These are phyloP conservation scores for Ferrisia virgata DNA, from an alignment of 2,888 invertebrate genomes.

Conservation along the genomic window DNA sequence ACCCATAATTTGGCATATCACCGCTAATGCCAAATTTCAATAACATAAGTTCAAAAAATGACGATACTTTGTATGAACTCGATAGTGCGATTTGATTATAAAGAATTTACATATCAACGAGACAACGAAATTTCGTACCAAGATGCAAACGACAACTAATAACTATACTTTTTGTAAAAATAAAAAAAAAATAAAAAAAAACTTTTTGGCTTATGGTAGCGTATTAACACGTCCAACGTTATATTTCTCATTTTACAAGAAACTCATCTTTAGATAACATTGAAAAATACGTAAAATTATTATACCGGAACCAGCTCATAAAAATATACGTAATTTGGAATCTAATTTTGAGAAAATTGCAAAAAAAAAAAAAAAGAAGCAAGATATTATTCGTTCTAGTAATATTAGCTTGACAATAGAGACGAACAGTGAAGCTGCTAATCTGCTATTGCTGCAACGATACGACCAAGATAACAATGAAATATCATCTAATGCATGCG, in stretches of 20 bases:
- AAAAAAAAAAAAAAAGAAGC: no score
- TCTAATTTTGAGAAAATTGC: constrained; percentile 4
- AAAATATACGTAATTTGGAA: background rate
- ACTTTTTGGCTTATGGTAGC: background rate
- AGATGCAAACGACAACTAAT: background rate
- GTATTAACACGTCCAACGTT: background rate
- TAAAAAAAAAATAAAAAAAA: background rate
- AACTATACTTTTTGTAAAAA: background rate
- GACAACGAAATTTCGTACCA: background rate
- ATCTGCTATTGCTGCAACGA: no score
- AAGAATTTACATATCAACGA: background rate
- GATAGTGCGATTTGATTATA: background rate
- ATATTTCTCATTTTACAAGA: background rate
- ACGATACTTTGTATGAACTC: background rate
- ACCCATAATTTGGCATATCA: background rate
- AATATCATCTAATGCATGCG: background rate
- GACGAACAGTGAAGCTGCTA: background rate
- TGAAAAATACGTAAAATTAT: background rate
- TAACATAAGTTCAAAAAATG: background rate
- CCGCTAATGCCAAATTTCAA: background rate
- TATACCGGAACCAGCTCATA: background rate
- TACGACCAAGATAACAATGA: background rate
- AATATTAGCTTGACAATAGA: no score
- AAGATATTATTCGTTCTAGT: no score
- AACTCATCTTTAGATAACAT: background rate